These are phyloP conservation scores for Caenorhabditis japonica DNA, from an alignment of 2,888 invertebrate species.

Conservation along the genomic window DNA sequence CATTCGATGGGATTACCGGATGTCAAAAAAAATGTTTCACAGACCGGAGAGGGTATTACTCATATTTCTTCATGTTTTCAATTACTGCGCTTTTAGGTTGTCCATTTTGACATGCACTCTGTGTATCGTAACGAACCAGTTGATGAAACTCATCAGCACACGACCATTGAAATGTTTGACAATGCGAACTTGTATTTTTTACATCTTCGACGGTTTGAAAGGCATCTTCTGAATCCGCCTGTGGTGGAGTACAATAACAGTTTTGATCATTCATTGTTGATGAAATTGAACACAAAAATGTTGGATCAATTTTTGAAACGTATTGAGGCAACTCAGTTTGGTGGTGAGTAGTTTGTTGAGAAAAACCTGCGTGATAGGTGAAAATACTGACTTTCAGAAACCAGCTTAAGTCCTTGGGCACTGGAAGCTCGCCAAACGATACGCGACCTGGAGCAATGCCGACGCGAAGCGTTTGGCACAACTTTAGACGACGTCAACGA, in stretches of 20 bases:
- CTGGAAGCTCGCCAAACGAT: conserved; percentile 51
- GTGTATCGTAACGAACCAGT: conserved; percentile 49
- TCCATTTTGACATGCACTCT: conserved; percentile 57
- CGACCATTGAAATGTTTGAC: conserved; percentile 43
- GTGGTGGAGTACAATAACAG: conserved; percentile 29
- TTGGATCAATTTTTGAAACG: conserved; percentile 26
- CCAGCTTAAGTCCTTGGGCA: conserved; percentile 40
- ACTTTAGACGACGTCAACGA: conserved; percentile 44
- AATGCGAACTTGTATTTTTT: conserved; percentile 44
- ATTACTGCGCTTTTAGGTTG: conserved; percentile 23
- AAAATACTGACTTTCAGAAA: conserved; percentile 27
- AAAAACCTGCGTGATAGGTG: no score
- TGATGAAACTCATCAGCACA: conserved; percentile 22
- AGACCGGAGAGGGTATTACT: conserved; percentile 56
- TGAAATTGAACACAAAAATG: conserved; percentile 48
- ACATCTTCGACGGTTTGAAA: conserved; percentile 53
- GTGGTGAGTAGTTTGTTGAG: conserved; percentile 20
- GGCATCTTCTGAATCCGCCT: conserved; percentile 43
- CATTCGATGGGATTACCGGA: conserved; percentile 56
- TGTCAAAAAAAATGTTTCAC: conserved; percentile 61
- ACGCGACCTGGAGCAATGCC: conserved; percentile 54
- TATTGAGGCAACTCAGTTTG: conserved; percentile 24
- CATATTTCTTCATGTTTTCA: background rate
- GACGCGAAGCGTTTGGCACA: conserved; percentile 52
- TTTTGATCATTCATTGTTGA: conserved; percentile 37